These are phyloP conservation scores for Sterna hirundo DNA, from an alignment of 2,113 vertebrate species.

Conservation along the genomic window DNA sequence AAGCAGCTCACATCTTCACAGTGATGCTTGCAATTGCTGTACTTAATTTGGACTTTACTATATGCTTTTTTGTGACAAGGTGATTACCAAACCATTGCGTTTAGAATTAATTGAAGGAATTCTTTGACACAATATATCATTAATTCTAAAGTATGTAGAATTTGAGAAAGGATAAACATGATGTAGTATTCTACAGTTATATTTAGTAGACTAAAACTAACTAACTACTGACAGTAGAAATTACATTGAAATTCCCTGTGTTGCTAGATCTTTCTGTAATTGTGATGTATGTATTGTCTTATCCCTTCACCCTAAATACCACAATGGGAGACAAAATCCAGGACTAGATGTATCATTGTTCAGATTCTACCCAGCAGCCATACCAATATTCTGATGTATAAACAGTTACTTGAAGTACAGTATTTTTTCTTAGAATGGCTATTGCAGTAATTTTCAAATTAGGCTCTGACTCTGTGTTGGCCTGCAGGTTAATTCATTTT, in stretches of 20 bases:
- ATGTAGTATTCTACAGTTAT: background rate
- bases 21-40: background rate
- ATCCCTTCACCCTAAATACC: background rate
- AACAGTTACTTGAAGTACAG: background rate
- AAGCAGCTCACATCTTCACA: background rate
- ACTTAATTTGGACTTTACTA: background rate
- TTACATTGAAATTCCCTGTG: background rate
- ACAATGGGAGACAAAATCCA: background rate
- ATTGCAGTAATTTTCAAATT: background rate
- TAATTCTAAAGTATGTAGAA: background rate
- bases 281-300: background rate
- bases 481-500: slow-evolving; percentile 9
- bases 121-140: background rate
- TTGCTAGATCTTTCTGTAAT: background rate
- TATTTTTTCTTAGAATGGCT: background rate
- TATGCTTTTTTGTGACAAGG: background rate
- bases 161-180: background rate
- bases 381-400: background rate
- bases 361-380: background rate
- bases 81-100: background rate
- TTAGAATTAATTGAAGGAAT: background rate
- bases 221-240: background rate
- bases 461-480: background rate
- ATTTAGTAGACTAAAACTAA: background rate
- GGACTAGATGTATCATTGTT: background rate